Percentiles rank a stretch among this genome's conserved stretches.
phyloP scores from a whole-genome alignment of 2,888 invertebrate species.

The Aquatica leii region DNA sequence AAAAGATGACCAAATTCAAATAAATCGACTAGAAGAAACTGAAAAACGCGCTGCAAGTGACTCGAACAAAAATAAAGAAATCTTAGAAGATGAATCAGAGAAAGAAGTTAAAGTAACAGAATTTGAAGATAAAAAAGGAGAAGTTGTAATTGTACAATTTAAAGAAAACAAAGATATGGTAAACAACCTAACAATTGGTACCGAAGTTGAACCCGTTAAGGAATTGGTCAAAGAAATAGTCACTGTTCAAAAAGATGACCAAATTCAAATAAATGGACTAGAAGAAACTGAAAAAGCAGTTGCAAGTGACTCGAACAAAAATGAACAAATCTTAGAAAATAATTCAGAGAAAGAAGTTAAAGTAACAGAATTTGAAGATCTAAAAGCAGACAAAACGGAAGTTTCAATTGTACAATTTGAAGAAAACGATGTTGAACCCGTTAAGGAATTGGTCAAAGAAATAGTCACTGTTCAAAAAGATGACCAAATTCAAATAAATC shows the following conservation, averaged over 20 bases:
- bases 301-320: neutral
- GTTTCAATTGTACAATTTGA: neutral
- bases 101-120: neutral
- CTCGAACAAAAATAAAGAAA: neutral
- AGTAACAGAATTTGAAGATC: too few species aligned
- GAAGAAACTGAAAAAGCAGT: slow-evolving; percentile 12
- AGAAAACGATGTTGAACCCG: neutral
- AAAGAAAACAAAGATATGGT: too few species aligned
- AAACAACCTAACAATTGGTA: too few species aligned
- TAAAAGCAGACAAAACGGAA: neutral
- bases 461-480: neutral
- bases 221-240: slow-evolving; percentile 15
- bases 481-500: neutral
- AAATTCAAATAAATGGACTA: too few species aligned
- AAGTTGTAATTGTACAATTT: too few species aligned
- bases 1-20: neutral
- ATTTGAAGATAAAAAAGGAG: too few species aligned
- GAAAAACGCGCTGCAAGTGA: neutral
- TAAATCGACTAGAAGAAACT: neutral
- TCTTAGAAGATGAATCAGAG: too few species aligned
- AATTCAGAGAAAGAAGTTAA: neutral
- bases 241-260: too few species aligned
- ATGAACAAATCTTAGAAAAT: neutral
- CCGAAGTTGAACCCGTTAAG: too few species aligned
- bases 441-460: neutral